phyloP scores from a whole-genome alignment of 2,888 invertebrate species.

The Dendrolimus houi region DNA sequence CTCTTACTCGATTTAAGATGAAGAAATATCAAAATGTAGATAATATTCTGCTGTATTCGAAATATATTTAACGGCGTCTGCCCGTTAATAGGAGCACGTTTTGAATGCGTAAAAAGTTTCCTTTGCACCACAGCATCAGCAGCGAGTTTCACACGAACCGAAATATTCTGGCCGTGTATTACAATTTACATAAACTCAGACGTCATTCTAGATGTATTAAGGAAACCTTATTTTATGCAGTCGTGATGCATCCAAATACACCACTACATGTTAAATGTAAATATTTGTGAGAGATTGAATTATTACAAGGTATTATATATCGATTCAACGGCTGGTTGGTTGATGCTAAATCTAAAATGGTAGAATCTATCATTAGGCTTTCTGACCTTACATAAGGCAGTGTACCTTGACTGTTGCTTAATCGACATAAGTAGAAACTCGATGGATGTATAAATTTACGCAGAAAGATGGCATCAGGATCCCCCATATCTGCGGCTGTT shows the following conservation, averaged over 20 bases:
- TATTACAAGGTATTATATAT: too few relatives aligned
- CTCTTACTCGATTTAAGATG: not conserved
- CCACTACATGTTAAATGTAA: not conserved
- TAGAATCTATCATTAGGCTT: too few relatives aligned
- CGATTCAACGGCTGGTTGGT: too few relatives aligned
- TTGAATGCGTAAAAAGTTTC: slow-evolving; percentile 49
- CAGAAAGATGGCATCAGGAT: too few relatives aligned
- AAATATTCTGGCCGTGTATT: slow-evolving; percentile 62
- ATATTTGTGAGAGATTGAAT: too few relatives aligned
- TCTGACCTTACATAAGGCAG: too few relatives aligned
- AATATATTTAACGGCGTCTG: slow-evolving; percentile 25
- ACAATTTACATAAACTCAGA: slow-evolving; percentile 65
- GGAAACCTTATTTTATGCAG: slow-evolving; percentile 57
- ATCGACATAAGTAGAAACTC: too few relatives aligned
- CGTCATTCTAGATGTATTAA: slow-evolving; percentile 63
- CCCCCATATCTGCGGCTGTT: too few relatives aligned
- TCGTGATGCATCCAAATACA: slow-evolving; percentile 27
- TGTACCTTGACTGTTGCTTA: too few relatives aligned
- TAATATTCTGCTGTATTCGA: slow-evolving; percentile 23
- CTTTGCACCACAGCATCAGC: slow-evolving; percentile 28
- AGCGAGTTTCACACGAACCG: slow-evolving; percentile 31
- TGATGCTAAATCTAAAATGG: too few relatives aligned
- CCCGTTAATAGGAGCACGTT: slow-evolving; percentile 43
- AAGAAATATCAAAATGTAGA: slow-evolving; percentile 2
- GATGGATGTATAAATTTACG: too few relatives aligned